Base-by-base conservation (phyloP, 2,113 vertebrate genomes). In the Ammospiza nelsoni region DNA sequence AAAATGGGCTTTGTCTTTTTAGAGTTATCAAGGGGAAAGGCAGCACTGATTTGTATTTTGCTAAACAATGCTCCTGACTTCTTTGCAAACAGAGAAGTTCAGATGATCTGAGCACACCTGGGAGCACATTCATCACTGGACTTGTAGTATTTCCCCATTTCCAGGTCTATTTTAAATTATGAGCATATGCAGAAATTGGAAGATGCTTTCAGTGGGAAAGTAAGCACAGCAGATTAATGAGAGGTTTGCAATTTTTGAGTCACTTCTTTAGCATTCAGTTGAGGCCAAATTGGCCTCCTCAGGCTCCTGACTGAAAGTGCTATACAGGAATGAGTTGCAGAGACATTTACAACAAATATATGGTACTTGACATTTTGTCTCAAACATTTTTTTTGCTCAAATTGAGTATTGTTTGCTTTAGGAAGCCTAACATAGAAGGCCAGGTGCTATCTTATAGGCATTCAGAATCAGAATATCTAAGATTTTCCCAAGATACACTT, bases 21-120 rank as follows among this genome's bases (percentile, higher is more conserved):
- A 93, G 77, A 89, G 31, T 72, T 94, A 57, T 41, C 58, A 84
- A 90, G 78, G 80, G 69, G 52, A 94, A 95, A 92, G 27, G 49
- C 54, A 95, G 54, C 27, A 67, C 27, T 77, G 57, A 90, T 94
- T 94, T 82, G 48, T 81, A 52, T 90, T 71, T 85, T 74, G 20
- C 67, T 84, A 87, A 94, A 77, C 57, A 95, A 43, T 75, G 37
- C 9, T 84, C 37, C 49, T 90, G 90, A 65, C 28, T 89, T 58
- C 74, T 96, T 94, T 97, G 88, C 88, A 96, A 97, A 94, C 57
- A 96, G 49, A 95, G 95, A 94, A 48, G 63, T 72, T 87, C 83
- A 79, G 93, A 49, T 87, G 59, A 62, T 92, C 59, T 73, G 94
- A 76, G 87, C 90, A 87, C 83, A 91, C 74, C 44, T 91, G 79